Base-by-base conservation (phyloP, 1,140 invertebrate species). In the Papilio polytes region DNA sequence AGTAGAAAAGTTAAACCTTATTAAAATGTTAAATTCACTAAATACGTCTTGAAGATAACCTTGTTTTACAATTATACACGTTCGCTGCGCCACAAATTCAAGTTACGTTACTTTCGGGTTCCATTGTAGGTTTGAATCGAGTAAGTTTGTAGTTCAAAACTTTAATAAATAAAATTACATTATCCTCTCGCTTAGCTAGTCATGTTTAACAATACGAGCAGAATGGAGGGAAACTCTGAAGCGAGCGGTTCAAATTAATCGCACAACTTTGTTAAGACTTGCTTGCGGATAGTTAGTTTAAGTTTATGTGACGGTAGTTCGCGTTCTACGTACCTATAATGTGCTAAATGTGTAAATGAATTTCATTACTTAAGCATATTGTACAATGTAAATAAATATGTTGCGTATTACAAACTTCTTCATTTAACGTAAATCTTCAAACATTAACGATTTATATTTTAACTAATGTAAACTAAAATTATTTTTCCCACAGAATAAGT, bases 81-180 rank as follows among this genome's bases (percentile, higher is more conserved):
- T 59, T 77, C 36, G 15, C 53, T 59, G 74, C 51, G 48, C 74
- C 74, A 77, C 74, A 77, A 77, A 56, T 77, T 77, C 51, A 59
- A 77, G 51, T 77, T 77, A 77, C 53, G 74, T 76, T 76, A 76
- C 74, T 59, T 59, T 78, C 31, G 76, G 53, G 51, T 78, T 59
- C 15, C 59, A 56, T 41, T 56, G 53, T 78, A 78, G 31, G 53
- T 36, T 22, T 59, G 76, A 78, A 59, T 59, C 51, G 76, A 26
- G 3, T 51, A 59, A 78, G 76, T 78, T 78, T 56, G 76, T 78
- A 78, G 76, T 78, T 78, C 53, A 41, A 59, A 78, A 78, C 76
- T 78, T 78, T 78, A 78, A 78, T 78, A 78, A 78, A 78, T 78
- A 78, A 78, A 78, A 78, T 78, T 78, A 78, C 53, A 78, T 78